These are phyloP conservation scores for Lochmaea crataegi DNA, from an alignment of 2,888 invertebrate species.

Conservation along the genomic window DNA sequence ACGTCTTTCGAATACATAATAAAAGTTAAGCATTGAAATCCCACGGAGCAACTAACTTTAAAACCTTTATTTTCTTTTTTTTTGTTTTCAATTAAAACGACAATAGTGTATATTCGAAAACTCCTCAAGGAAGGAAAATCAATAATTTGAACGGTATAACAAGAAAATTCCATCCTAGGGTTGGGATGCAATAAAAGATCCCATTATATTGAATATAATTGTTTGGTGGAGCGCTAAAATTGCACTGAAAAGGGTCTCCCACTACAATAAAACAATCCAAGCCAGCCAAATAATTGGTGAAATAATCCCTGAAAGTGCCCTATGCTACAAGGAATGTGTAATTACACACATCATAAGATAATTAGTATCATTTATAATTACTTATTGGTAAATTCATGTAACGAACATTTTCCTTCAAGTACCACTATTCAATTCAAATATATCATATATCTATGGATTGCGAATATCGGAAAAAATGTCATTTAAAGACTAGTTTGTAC, in stretches of 20 bases:
- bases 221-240: slow-evolving; percentile 38
- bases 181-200: slow-evolving; percentile 35
- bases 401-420: background rate
- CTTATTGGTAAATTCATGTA: background rate
- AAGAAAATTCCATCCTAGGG: slow-evolving; percentile 33
- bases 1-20: background rate
- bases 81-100: slow-evolving; percentile 23
- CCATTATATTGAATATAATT: slow-evolving; percentile 39
- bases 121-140: slow-evolving; percentile 21
- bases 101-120: slow-evolving; percentile 14
- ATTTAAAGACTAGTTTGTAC: too few relatives aligned
- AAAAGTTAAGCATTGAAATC: background rate
- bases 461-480: too few relatives aligned
- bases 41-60: background rate
- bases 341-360: background rate
- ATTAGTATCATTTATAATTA: background rate
- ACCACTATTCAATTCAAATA: too few relatives aligned
- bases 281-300: slow-evolving; percentile 27
- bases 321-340: background rate
- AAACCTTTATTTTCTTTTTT: background rate
- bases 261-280: slow-evolving; percentile 37
- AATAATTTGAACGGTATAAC: slow-evolving; percentile 27
- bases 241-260: slow-evolving; percentile 30
- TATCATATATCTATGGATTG: too few relatives aligned
- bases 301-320: slow-evolving; percentile 17